Conservation (phyloP, 2,888 invertebrate species). For the Drosophila buzzatii region DNA sequence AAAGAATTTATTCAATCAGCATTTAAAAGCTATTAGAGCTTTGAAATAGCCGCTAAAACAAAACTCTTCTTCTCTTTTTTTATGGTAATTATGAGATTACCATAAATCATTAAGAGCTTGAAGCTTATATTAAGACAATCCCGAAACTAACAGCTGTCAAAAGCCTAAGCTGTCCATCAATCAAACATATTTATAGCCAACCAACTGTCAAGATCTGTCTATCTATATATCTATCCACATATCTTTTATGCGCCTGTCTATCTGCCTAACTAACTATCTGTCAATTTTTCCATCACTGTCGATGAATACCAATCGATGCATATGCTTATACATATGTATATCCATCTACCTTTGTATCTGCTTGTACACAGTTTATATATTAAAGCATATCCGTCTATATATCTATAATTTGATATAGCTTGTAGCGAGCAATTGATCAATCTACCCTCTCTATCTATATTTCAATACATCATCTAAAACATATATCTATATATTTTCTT, state of each 20-base stretch:
- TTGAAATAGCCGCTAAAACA: neutral
- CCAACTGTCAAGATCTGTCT: neutral
- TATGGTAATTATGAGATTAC: neutral
- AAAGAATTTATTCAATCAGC: neutral
- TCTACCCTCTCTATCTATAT: neutral
- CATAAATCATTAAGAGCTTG: constrained; percentile 3
- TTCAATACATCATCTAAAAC: no score
- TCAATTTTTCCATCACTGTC: no score
- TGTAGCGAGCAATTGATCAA: no score
- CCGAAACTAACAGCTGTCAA: neutral
- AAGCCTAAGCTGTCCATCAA: neutral
- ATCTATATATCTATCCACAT: neutral
- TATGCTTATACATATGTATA: no score
- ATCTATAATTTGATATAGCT: no score
- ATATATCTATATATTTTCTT: no score
- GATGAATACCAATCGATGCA: neutral
- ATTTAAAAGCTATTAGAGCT: neutral
- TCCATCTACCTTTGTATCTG: neutral
- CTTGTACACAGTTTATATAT: neutral
- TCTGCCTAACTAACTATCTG: neutral
- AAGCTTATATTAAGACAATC: neutral
- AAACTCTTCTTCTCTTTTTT: neutral
- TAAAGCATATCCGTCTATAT: neutral
- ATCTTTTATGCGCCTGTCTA: neutral
- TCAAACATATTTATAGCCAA: neutral